phyloP scores from a whole-genome alignment of 1,140 invertebrate genomes.

The Epicauta chinensis region DNA sequence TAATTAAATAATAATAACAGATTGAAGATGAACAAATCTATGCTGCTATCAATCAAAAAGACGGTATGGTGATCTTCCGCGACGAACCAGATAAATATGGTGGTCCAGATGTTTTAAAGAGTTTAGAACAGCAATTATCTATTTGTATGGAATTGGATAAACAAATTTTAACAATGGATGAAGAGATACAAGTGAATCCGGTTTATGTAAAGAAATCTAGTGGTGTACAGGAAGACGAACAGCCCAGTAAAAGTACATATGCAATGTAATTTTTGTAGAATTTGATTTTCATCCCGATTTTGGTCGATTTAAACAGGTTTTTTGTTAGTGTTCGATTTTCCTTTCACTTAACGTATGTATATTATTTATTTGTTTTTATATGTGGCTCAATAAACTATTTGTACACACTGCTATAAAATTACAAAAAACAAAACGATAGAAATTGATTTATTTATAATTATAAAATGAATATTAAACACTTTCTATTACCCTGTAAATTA shows the following conservation, averaged over 20 bases:
- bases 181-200: slow-evolving; percentile 87
- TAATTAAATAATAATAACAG: slow-evolving; percentile 47
- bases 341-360: no score
- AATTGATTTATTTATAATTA: no score
- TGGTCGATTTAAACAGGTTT: no score
- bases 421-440: no score
- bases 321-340: no score
- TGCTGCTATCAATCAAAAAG: slow-evolving; percentile 95
- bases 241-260: slow-evolving; percentile 49
- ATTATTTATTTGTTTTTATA: no score
- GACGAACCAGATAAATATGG: slow-evolving; percentile 96
- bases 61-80: slow-evolving; percentile 95
- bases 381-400: no score
- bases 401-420: no score
- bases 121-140: slow-evolving; percentile 82
- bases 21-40: slow-evolving; percentile 97
- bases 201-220: slow-evolving; percentile 73
- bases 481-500: no score
- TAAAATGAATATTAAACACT: no score
- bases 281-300: background rate
- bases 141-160: slow-evolving; percentile 80
- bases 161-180: slow-evolving; percentile 86
- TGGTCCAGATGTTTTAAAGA: slow-evolving; percentile 75
- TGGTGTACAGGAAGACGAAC: slow-evolving; percentile 57
- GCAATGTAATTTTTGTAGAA: slow-evolving; percentile 37